These are phyloP conservation scores for Archocentrus centrarchus DNA, from an alignment of 2,113 vertebrate genomes.

Conservation along the genomic window DNA sequence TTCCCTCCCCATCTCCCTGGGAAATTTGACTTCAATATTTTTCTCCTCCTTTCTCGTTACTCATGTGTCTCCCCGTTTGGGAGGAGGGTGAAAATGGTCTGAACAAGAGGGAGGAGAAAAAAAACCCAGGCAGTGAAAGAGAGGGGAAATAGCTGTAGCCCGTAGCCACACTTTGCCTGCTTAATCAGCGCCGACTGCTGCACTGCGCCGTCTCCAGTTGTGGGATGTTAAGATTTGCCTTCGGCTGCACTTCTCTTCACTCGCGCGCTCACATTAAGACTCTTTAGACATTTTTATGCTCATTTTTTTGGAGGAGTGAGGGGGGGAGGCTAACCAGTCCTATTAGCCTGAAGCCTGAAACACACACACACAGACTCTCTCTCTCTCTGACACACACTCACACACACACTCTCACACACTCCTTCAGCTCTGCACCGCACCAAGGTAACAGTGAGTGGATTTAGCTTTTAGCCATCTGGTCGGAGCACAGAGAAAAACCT, in stretches of 20 bases:
- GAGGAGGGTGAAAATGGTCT: conserved; percentile 56
- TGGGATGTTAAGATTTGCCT: conserved; percentile 67
- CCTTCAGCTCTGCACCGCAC: conserved; percentile 53
- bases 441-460: conserved; percentile 71
- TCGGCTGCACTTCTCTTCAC: conserved; percentile 60
- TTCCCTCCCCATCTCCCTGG: conserved; percentile 55
- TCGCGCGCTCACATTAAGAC: conserved; percentile 59
- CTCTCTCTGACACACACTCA: not conserved
- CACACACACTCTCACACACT: conserved; percentile 28
- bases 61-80: conserved; percentile 52
- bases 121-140: conserved; percentile 37
- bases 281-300: conserved; percentile 69
- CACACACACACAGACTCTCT: conserved; percentile 39
- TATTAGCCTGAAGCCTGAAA: conserved; percentile 61
- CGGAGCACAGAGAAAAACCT: conserved; percentile 51
- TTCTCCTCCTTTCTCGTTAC: conserved; percentile 52
- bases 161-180: conserved; percentile 71
- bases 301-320: conserved; percentile 61
- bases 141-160: conserved; percentile 58
- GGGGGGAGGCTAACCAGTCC: conserved; percentile 53
- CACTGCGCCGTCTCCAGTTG: conserved; percentile 73
- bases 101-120: conserved; percentile 70
- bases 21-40: conserved; percentile 69
- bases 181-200: conserved; percentile 72
- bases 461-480: conserved; percentile 61